Base-by-base conservation (phyloP, 2,797 vertebrate species). In the Sebastolobus altivelis region DNA sequence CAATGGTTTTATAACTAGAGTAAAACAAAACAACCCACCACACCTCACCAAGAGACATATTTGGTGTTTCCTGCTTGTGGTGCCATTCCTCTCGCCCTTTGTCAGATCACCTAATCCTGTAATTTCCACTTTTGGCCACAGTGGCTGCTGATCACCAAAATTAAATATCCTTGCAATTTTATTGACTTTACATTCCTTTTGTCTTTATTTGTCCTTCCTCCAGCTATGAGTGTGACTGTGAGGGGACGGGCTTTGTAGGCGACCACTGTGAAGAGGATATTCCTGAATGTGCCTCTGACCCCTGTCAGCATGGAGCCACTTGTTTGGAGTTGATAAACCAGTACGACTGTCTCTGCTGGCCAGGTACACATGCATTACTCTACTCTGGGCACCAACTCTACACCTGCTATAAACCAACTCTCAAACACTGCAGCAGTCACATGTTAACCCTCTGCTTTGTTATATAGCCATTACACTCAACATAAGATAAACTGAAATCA, bases 271-370 rank as follows among this genome's bases (percentile, higher is more conserved):
- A 98, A 82, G 70, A 93, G 60, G 97, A 99, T 63, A 96, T 99
- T 75, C 94, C 93, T 22, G 98, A 99, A 90, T 99, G 98, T 86
- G 95, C 93, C 0, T 99, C 98, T 0, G 85, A 94, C 22, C 98
- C 98, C 13, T 99, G 98, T 65, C 94, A 94, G 62, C 95, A 99
- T 74, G 93, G 95, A 56, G 97, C 96, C 58, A 95, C 96, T 0
- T 99, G 98, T 14, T 61, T 95, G 82, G 98, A 99, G 46, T 95
- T 96, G 16, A 83, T 94, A 73, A 97, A 96, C 75, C 90, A 86
- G 83, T 99, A 98, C 89, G 77, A 74, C 79, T 99, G 98, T 80
- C 88, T 93, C 73, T 99, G 98, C 90, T 99, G 96, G 97, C 86
- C 97, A 96, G 98, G 98, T 99, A 92, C 33, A 27, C 37, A 54